Percentiles rank a stretch among this genome's conserved stretches.
These are phyloP conservation scores for Ochlodes sylvanus DNA, from an alignment of 2,888 invertebrate species.

Conservation along the genomic window DNA sequence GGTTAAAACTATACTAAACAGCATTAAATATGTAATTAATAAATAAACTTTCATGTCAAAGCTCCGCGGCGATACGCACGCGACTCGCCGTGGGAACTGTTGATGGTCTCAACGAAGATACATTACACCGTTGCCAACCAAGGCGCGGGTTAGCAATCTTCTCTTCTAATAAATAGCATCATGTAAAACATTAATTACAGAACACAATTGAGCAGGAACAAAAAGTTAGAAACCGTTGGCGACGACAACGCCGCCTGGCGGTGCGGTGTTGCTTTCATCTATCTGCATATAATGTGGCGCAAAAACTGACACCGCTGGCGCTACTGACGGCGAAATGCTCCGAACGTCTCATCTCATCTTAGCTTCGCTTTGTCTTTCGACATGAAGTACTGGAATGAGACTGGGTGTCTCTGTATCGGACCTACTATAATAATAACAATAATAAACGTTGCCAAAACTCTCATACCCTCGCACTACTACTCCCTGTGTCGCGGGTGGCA, in stretches of 20 bases:
- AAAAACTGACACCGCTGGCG: conserved; percentile 1
- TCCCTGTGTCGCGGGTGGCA: too few species aligned
- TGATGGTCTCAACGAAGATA: conserved; percentile 12
- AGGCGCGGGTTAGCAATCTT: conserved; percentile 22
- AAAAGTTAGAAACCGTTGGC: conserved; percentile 54
- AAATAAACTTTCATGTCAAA: too few species aligned
- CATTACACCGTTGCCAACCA: conserved; percentile 15
- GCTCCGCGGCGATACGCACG: too few species aligned
- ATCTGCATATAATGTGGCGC: conserved; percentile 66
- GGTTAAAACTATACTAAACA: background rate
- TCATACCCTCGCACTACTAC: too few species aligned
- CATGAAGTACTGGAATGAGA: too few species aligned
- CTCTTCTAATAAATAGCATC: conserved; percentile 27
- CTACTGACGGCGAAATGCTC: background rate
- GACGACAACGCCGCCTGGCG: conserved; percentile 32
- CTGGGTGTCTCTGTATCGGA: too few species aligned
- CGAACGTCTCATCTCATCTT: too few species aligned
- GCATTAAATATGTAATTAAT: background rate
- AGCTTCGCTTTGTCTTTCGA: too few species aligned
- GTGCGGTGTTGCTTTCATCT: conserved; percentile 66
- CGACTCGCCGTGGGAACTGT: conserved; percentile 7
- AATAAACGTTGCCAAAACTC: too few species aligned
- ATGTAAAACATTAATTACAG: conserved; percentile 34
- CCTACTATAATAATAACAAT: too few species aligned
- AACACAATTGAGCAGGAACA: conserved; percentile 51